Conservation (phyloP, 2,797 vertebrate genomes). For the Carapus acus region DNA sequence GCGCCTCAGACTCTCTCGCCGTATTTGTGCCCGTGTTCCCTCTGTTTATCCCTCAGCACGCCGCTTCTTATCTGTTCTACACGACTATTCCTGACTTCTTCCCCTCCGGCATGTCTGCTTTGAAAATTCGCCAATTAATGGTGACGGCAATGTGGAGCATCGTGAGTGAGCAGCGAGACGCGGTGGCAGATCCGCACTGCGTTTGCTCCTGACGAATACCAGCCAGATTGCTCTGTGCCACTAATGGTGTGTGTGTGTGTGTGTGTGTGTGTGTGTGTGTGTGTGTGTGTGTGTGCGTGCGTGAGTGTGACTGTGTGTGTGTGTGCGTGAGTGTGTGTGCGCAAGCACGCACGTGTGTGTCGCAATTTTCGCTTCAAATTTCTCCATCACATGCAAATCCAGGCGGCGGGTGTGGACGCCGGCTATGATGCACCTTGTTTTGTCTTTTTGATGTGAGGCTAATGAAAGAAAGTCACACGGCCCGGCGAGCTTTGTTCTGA, state of each 20-base stretch:
- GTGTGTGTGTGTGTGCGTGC: slow-evolving; percentile 31
- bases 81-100: background rate
- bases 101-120: slow-evolving; percentile 6
- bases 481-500: slow-evolving; percentile 25
- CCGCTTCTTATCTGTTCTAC: background rate
- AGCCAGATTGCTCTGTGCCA: slow-evolving; percentile 1
- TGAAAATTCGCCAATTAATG: background rate
- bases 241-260: slow-evolving; percentile 6
- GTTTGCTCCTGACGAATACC: too few species aligned
- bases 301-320: slow-evolving; percentile 13
- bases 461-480: slow-evolving; percentile 50
- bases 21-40: slow-evolving; percentile 12
- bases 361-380: slow-evolving; percentile 18
- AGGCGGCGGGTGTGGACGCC: slow-evolving; percentile 26
- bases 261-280: slow-evolving; percentile 23
- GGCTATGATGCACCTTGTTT: slow-evolving; percentile 36
- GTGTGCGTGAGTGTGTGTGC: slow-evolving; percentile 16
- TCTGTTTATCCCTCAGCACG: too few species aligned
- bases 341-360: slow-evolving; percentile 29
- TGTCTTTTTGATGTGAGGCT: slow-evolving; percentile 46
- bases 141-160: background rate
- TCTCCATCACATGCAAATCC: slow-evolving; percentile 40
- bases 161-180: background rate
- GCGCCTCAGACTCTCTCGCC: too few species aligned
- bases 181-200: background rate